A percentile compares a stretch with the other conserved stretches of the same genome.
Evolutionary conservation across 2,888 invertebrate genomes (phyloP).

Genomic region (Gymnocheta viridis): DNA sequence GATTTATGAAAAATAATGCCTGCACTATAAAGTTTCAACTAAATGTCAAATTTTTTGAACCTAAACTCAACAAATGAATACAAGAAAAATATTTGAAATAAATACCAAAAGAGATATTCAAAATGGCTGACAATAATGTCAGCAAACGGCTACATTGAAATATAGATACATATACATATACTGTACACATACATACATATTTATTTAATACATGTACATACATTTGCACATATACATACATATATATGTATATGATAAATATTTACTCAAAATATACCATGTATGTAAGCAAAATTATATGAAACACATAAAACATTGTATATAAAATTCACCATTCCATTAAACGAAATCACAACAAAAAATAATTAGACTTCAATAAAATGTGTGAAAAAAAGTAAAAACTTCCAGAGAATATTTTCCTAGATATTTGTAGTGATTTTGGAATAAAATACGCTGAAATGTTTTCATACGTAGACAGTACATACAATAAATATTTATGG

Average conservation of each 20-base stretch:
- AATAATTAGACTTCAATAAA: neutral
- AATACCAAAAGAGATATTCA: slow-evolving; percentile 73
- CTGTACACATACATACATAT: slow-evolving; percentile 4
- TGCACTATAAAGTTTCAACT: slow-evolving; percentile 43
- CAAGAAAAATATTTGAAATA: neutral
- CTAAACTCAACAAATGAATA: slow-evolving; percentile 23
- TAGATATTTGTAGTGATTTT: slow-evolving; percentile 54
- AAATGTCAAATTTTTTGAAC: slow-evolving; percentile 61
- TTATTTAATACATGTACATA: slow-evolving; percentile 1
- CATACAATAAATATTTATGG: slow-evolving; percentile 46
- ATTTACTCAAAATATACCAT: neutral
- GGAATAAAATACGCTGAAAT: slow-evolving; percentile 48
- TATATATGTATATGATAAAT: neutral
- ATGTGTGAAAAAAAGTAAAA: slow-evolving; percentile 1
- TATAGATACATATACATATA: neutral
- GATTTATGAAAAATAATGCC: slow-evolving; percentile 40
- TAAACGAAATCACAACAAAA: neutral
- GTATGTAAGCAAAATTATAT: neutral
- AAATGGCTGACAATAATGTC: slow-evolving; percentile 77
- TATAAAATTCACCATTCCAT: slow-evolving; percentile 43
- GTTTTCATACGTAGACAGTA: slow-evolving; percentile 2
- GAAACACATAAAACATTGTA: neutral
- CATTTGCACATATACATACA: neutral
- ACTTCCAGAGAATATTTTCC: slow-evolving; percentile 20
- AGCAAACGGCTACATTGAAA: slow-evolving; percentile 61